Evolutionary conservation across 2,888 invertebrate species (phyloP).

Genomic region (Leptarthrus brevirostris): DNA sequence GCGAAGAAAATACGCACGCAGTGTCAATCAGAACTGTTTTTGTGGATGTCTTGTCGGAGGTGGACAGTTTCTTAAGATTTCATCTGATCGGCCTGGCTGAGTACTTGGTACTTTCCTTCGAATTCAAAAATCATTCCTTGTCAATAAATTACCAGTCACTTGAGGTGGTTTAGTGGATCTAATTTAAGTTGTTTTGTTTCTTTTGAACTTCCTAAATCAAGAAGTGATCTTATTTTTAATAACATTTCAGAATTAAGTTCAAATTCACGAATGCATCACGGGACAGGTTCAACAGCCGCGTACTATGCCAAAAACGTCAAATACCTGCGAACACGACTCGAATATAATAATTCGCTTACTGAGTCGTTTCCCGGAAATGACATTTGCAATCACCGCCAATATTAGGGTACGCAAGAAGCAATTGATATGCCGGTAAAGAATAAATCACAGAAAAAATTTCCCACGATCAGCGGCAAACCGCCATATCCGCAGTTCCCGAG

Average conservation of each 20-base stretch:
- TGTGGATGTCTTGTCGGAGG: slow-evolving; percentile 19
- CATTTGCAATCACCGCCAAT: slow-evolving; percentile 36
- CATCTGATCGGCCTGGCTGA: neutral
- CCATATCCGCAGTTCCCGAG: slow-evolving; percentile 35
- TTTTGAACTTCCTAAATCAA: slow-evolving; percentile 12
- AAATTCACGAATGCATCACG: neutral
- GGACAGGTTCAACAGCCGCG: slow-evolving; percentile 49
- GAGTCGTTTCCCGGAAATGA: slow-evolving; percentile 47
- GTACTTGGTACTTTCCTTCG: too few species aligned
- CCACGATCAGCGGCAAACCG: slow-evolving; percentile 44
- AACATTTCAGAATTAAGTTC: slow-evolving; percentile 1
- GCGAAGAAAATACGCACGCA: slow-evolving; percentile 31
- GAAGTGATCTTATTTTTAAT: slow-evolving; percentile 9
- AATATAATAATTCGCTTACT: slow-evolving; percentile 23
- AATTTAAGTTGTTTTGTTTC: too few species aligned
- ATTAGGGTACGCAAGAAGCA: slow-evolving; percentile 20
- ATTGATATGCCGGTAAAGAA: slow-evolving; percentile 10
- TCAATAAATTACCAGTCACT: neutral
- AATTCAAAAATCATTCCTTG: too few species aligned
- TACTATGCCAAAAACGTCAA: slow-evolving; percentile 44
- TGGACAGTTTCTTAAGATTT: slow-evolving; percentile 23
- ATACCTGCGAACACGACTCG: slow-evolving; percentile 3
- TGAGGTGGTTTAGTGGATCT: too few species aligned
- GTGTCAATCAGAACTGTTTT: slow-evolving; percentile 31
- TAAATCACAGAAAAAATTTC: slow-evolving; percentile 40